Conservation (phyloP, 1,140 invertebrate species). For the Drosophila kikkawai region DNA sequence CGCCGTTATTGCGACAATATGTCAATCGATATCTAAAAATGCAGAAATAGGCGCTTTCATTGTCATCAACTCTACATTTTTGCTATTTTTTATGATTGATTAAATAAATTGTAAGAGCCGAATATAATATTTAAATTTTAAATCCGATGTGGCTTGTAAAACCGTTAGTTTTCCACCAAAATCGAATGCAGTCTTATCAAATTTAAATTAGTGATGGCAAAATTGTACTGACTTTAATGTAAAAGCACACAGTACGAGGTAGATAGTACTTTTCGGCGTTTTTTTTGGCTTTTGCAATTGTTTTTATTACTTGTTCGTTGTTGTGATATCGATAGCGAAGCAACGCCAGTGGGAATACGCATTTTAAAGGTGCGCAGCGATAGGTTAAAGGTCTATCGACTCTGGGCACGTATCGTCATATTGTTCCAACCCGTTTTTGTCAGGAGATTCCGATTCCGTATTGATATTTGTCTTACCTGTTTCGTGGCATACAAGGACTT, state of each 20-base stretch:
- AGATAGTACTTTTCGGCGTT: no score
- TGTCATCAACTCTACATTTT: neutral
- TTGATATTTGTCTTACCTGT: slow-evolving; percentile 7
- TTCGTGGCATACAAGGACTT: slow-evolving; percentile 7
- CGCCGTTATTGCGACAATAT: no score
- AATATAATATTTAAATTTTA: no score
- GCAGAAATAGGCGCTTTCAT: neutral
- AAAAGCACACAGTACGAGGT: no score
- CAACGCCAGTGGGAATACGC: neutral
- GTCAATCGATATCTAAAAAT: neutral
- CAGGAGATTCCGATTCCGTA: slow-evolving; percentile 3
- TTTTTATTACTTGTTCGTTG: no score
- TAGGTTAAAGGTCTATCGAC: slow-evolving; percentile 34
- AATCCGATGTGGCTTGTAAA: no score
- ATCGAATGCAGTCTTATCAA: no score
- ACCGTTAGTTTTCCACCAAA: no score
- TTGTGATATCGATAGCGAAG: slow-evolving; percentile 1
- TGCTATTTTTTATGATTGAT: neutral
- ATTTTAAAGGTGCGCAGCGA: neutral
- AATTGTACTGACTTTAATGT: no score
- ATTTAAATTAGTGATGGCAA: no score
- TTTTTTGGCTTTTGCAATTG: no score
- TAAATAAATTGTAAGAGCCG: no score
- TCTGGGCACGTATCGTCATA: slow-evolving; percentile 10
- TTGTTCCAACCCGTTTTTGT: slow-evolving; percentile 17